These are phyloP conservation scores for Trichogramma pretiosum DNA, from an alignment of 1,140 invertebrate species.

Conservation along the genomic window DNA sequence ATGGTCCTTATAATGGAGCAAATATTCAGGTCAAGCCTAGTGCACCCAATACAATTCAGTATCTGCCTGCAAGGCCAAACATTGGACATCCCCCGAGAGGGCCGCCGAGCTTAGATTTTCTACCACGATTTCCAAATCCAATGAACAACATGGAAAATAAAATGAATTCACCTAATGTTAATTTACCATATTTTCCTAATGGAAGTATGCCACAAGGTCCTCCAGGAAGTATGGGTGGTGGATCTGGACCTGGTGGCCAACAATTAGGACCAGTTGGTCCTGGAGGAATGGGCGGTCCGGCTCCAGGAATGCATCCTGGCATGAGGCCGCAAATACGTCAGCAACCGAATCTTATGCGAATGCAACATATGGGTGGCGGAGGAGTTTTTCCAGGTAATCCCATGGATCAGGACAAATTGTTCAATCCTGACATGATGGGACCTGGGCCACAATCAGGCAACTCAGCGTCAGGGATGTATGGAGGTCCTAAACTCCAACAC, in stretches of 20 bases:
- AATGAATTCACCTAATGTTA: conserved; percentile 51
- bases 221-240: conserved; percentile 27
- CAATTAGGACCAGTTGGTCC: conserved; percentile 23
- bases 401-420: conserved; percentile 43
- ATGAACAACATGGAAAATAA: conserved; percentile 63
- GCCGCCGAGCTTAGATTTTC: conserved; percentile 86
- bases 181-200: conserved; percentile 67
- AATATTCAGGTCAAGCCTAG: conserved; percentile 91
- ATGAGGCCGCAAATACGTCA: conserved; percentile 38
- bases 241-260: conserved; percentile 9
- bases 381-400: conserved; percentile 43
- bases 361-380: conserved; percentile 51
- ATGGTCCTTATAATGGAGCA: conserved; percentile 60
- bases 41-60: conserved; percentile 96
- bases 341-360: conserved; percentile 45
- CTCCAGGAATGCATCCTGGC: conserved; percentile 40
- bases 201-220: conserved; percentile 36
- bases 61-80: conserved; percentile 84
- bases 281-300: conserved; percentile 42
- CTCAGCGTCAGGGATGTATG: conserved; percentile 38
- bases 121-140: conserved; percentile 79
- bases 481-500: conserved; percentile 27
- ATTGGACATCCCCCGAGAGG: conserved; percentile 58
- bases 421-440: conserved; percentile 40
- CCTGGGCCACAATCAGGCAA: conserved; percentile 24